phyloP scores from a whole-genome alignment of 2,113 vertebrate genomes.

The Grammomys dolichurus region DNA sequence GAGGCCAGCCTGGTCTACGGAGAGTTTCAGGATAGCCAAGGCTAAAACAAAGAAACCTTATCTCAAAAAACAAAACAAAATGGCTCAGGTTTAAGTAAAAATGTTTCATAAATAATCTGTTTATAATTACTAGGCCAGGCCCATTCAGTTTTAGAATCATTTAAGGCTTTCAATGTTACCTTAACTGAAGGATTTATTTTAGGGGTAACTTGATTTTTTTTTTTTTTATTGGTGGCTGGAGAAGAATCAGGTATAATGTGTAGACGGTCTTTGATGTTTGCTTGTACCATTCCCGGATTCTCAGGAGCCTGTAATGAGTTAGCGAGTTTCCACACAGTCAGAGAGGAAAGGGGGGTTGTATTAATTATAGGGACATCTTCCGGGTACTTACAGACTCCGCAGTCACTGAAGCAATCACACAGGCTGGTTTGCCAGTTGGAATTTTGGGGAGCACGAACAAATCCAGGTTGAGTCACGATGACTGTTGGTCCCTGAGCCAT shows the following conservation, averaged over 20 bases:
- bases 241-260: not conserved
- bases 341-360: not conserved
- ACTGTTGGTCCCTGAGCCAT: constrained; percentile 55
- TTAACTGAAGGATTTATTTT: not conserved
- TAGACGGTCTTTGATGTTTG: not conserved
- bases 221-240: not conserved
- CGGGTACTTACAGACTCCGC: constrained; percentile 82
- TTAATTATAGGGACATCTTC: fast-evolving
- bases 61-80: not conserved
- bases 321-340: not conserved
- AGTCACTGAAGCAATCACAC: constrained; percentile 85
- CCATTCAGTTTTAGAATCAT: not conserved
- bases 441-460: fast-evolving
- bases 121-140: not conserved
- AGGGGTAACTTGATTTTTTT: not conserved
- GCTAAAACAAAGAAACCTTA: not conserved
- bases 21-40: not conserved
- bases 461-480: constrained; percentile 65
- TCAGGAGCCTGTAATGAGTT: not conserved
- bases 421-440: constrained; percentile 82
- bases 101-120: not conserved
- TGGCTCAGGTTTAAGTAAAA: not conserved
- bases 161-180: not conserved
- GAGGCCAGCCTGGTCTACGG: not conserved
- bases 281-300: not conserved